These are phyloP conservation scores for Lycaon pictus DNA, from an alignment of 2,113 vertebrate species.

Conservation along the genomic window DNA sequence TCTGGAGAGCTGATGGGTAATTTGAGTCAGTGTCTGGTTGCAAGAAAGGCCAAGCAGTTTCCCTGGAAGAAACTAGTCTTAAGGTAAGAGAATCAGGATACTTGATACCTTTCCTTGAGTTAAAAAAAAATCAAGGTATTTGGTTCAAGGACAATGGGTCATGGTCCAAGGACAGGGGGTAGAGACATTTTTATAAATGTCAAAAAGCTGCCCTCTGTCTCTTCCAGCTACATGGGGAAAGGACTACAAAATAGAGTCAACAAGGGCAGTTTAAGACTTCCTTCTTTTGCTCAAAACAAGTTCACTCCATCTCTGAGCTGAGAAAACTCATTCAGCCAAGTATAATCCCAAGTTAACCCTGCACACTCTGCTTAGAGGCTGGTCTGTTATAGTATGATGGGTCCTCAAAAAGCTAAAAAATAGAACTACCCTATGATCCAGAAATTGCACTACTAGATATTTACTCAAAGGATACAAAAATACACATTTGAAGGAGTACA, in stretches of 20 bases:
- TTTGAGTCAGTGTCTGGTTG: not conserved
- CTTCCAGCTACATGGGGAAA: not conserved
- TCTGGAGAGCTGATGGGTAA: not conserved
- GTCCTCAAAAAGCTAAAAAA: too few species aligned
- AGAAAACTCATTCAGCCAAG: not conserved
- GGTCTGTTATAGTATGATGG: not conserved
- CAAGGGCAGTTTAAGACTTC: not conserved
- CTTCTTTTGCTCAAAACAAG: not conserved
- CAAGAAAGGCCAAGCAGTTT: not conserved
- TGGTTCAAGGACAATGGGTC: not conserved
- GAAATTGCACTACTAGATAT: not conserved
- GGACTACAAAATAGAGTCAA: not conserved
- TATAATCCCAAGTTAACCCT: not conserved
- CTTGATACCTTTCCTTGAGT: not conserved
- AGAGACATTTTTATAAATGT: not conserved
- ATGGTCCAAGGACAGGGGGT: not conserved
- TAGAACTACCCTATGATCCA: not conserved
- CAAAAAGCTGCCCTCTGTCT: not conserved
- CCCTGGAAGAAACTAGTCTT: not conserved
- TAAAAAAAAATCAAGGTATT: not conserved
- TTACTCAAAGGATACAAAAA: not conserved
- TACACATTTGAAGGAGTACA: too few species aligned
- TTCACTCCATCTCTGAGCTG: not conserved
- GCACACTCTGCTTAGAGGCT: not conserved
- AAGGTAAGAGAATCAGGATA: not conserved